A percentile compares a stretch with the other conserved stretches of the same genome.
phyloP scores from a whole-genome alignment of 2,113 vertebrate genomes.

The Seriola quinqueradiata region DNA sequence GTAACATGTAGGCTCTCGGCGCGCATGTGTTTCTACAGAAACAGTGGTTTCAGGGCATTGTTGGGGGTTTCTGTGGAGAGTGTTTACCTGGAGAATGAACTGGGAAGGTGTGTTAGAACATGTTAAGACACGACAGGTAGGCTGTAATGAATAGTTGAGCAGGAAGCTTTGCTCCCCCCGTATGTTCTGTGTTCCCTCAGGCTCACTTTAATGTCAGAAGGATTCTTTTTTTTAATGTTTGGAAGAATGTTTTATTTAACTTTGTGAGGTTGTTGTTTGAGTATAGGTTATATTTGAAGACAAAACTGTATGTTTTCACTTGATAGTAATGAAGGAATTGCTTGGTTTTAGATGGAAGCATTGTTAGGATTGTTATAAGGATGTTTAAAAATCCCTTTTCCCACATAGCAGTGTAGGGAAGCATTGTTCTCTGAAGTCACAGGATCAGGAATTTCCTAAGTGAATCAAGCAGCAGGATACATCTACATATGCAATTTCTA shows the following conservation, averaged over 20 bases:
- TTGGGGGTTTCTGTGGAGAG: not conserved
- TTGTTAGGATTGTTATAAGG: too few species aligned
- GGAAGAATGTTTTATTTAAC: not conserved
- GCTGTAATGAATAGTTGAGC: slow-evolving; percentile 35
- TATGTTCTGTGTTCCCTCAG: not conserved
- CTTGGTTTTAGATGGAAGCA: too few species aligned
- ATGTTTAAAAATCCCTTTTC: too few species aligned
- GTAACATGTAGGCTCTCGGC: not conserved
- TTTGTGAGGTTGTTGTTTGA: not conserved
- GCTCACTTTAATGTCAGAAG: not conserved
- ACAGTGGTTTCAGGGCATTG: slow-evolving; percentile 16
- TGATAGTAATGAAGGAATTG: too few species aligned
- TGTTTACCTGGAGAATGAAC: not conserved
- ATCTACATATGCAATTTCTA: too few species aligned
- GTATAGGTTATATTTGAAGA: not conserved
- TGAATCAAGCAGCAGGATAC: too few species aligned
- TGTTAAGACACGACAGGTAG: slow-evolving; percentile 21
- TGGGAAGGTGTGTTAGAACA: slow-evolving; percentile 17
- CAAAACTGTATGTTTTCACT: too few species aligned
- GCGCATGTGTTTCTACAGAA: not conserved
- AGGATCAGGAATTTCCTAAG: too few species aligned
- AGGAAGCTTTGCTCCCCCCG: not conserved
- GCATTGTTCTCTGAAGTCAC: too few species aligned
- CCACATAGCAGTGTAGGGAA: too few species aligned
- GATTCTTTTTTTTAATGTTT: not conserved